Evolutionary conservation across 2,888 invertebrate genomes (phyloP), one percentile per base, ranked within the genome.

Genomic region (Lissonota sp.): DNA sequence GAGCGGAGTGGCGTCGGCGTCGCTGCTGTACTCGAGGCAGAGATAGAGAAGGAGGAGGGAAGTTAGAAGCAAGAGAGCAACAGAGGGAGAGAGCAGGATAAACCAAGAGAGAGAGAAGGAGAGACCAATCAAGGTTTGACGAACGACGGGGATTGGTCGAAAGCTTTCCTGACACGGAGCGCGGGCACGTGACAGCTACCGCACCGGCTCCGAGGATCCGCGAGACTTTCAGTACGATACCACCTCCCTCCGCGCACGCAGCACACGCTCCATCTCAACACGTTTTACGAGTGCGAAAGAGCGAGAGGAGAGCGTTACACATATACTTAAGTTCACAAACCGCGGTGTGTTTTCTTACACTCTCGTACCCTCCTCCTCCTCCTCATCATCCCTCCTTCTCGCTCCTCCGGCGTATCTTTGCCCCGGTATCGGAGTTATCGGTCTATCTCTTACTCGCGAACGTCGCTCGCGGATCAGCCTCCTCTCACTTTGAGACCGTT

Each of bases 121-220:
- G 93, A 93, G 93, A 93, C 93, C 94, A 94, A 94, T 94, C 94
- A 94, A 94, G 94, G 93, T 93, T 94, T 94, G 94, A 92, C 92
- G 93, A 91, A 92, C 92, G 92, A 89, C 90, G 90, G 91, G 91
- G 92, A 92, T 92, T 92, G 92, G 92, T 92, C 92, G 91, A 88
- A 91, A 92, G 88, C 87, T 89, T 92, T 91, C 87, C 90, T 90
- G 91, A 88, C 91, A 91, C 92, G 93, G 93, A 93, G 90, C 90
- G 89, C 89, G 90, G 91, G 92, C 92, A 92, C 92, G 92, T 92
- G 92, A 92, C 92, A 92, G 89, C 90, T 91, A 91, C 91, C 91
- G 92, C 92, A 91, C 92, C 90, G 90, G 92, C 87, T 87, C 88
- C 88, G 89, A 89, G 90, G 88, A 91, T 89, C 91, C 86, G 86